These are phyloP conservation scores for Drosophila fuyamai DNA, from an alignment of 1,140 invertebrate genomes.

Conservation along the genomic window DNA sequence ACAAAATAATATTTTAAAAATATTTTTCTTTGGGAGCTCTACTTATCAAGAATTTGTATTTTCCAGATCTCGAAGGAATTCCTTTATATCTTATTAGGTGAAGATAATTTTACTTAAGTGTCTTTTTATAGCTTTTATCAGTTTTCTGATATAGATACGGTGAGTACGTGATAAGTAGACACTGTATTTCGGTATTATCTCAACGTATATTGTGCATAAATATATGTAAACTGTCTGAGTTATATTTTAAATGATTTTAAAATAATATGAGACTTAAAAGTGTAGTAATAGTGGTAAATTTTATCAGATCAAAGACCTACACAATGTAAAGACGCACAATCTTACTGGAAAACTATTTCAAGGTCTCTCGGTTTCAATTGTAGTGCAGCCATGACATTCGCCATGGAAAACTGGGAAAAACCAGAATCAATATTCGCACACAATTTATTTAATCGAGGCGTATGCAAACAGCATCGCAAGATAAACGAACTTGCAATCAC, in stretches of 20 bases:
- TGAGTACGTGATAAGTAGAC: slow-evolving; percentile 4
- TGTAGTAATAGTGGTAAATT: too few species aligned
- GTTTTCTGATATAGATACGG: slow-evolving; percentile 12
- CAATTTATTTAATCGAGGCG: slow-evolving; percentile 35
- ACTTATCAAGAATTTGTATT: background rate
- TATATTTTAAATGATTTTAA: too few species aligned
- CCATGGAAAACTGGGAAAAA: slow-evolving; percentile 26
- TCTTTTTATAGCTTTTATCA: background rate
- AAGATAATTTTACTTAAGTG: background rate
- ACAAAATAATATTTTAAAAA: too few species aligned
- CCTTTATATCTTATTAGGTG: background rate
- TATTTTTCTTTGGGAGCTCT: too few species aligned
- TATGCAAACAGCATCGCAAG: slow-evolving; percentile 3
- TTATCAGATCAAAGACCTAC: background rate
- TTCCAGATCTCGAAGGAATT: background rate
- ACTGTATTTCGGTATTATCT: background rate
- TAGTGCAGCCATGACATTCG: slow-evolving; percentile 6
- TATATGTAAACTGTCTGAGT: background rate
- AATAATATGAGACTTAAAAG: too few species aligned
- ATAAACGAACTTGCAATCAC: slow-evolving; percentile 5
- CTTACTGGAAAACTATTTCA: slow-evolving; percentile 7
- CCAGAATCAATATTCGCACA: slow-evolving; percentile 49
- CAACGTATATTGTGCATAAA: background rate
- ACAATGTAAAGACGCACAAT: background rate
- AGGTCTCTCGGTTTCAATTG: slow-evolving; percentile 22